Percentiles rank a stretch among this genome's conserved stretches.
These are phyloP conservation scores for Mamestra configurata DNA, from an alignment of 1,140 invertebrate genomes.

Conservation along the genomic window DNA sequence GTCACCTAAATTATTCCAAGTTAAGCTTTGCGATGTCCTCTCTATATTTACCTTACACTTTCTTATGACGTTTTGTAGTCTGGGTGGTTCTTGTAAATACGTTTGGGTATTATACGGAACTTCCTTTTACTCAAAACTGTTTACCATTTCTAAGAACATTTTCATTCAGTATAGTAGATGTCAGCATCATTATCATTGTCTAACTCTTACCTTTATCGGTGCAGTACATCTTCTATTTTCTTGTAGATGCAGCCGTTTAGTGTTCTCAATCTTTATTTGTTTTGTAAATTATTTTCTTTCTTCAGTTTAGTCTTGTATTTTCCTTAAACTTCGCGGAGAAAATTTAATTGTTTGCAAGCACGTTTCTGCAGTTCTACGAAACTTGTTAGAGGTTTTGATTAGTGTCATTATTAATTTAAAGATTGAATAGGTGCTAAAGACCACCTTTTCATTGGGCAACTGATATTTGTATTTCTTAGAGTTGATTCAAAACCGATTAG, in stretches of 20 bases:
- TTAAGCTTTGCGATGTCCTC: slow-evolving; percentile 51
- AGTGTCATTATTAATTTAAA: not conserved
- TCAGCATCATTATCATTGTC: not conserved
- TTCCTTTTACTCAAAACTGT: not conserved
- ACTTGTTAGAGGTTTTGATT: not conserved
- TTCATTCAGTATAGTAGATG: too few relatives aligned
- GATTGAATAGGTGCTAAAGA: slow-evolving; percentile 5
- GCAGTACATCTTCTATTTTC: too few relatives aligned
- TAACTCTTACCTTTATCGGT: too few relatives aligned
- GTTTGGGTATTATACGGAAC: slow-evolving; percentile 54
- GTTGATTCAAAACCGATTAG: not conserved
- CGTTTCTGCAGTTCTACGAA: not conserved
- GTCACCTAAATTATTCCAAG: slow-evolving; percentile 59
- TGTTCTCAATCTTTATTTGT: too few relatives aligned
- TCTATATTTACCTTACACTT: slow-evolving; percentile 74
- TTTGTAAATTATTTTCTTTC: too few relatives aligned
- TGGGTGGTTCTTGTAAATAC: slow-evolving; percentile 72
- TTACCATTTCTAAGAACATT: not conserved
- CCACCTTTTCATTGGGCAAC: not conserved
- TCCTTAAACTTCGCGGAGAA: not conserved
- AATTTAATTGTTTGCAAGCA: not conserved
- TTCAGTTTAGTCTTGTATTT: too few relatives aligned
- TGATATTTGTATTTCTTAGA: not conserved
- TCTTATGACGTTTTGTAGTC: slow-evolving; percentile 73
- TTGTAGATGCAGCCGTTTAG: too few relatives aligned